These are phyloP conservation scores for Coenonympha arcania DNA, from an alignment of 2,888 invertebrate species.

Conservation along the genomic window DNA sequence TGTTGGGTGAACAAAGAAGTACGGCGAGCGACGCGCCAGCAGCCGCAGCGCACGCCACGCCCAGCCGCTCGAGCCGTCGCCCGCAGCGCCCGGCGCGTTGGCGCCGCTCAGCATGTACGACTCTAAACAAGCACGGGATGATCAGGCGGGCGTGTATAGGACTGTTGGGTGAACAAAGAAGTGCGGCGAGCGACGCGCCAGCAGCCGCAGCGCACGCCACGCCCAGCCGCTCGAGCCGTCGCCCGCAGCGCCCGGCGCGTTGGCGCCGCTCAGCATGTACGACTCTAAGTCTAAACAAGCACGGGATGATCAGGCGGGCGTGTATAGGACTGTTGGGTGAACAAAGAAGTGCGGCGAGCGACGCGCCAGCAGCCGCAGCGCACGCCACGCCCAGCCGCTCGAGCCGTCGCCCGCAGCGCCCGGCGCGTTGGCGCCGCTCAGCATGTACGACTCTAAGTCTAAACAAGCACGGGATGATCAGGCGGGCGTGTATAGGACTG, in stretches of 20 bases:
- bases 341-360: constrained; percentile 94
- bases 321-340: constrained; percentile 88
- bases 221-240: constrained; percentile 88
- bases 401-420: constrained; percentile 76
- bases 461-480: constrained; percentile 80
- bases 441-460: constrained; percentile 64
- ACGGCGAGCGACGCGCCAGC: constrained; percentile 88
- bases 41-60: constrained; percentile 95
- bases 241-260: constrained; percentile 65
- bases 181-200: constrained; percentile 91
- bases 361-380: constrained; percentile 87
- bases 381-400: constrained; percentile 95
- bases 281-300: constrained; percentile 43
- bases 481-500: constrained; percentile 89
- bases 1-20: constrained; percentile 93
- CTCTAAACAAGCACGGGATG: constrained; percentile 77
- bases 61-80: constrained; percentile 84
- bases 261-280: constrained; percentile 57
- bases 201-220: constrained; percentile 92
- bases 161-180: constrained; percentile 91
- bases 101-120: constrained; percentile 56
- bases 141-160: constrained; percentile 89
- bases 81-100: constrained; percentile 68
- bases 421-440: constrained; percentile 56
- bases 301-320: constrained; percentile 88